These are phyloP conservation scores for Sciurus niger DNA, from an alignment of 2,113 vertebrate species.

Conservation along the genomic window DNA sequence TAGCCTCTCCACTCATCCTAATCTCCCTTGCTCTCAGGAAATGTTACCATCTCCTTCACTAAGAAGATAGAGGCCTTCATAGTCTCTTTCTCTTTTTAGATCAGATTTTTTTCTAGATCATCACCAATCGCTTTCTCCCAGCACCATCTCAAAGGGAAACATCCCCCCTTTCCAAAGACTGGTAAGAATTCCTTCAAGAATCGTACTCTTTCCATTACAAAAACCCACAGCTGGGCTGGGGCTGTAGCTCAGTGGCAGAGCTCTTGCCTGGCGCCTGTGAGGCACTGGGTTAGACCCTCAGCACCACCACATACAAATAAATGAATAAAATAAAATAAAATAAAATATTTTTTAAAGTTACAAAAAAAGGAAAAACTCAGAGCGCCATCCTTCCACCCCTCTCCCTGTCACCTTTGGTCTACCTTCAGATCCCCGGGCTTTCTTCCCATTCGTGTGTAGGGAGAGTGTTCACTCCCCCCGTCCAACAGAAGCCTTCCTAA, in stretches of 20 bases:
- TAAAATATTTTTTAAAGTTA: too few species aligned
- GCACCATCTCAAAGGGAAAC: neutral
- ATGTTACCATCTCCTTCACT: neutral
- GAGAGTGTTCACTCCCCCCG: neutral
- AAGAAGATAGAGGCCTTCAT: neutral
- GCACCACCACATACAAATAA: too few species aligned
- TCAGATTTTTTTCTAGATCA: conserved; percentile 52
- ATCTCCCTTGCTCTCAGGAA: conserved; percentile 5
- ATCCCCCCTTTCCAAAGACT: neutral
- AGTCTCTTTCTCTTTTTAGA: neutral
- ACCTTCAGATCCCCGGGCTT: neutral
- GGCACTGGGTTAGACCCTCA: too few species aligned
- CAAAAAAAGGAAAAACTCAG: too few species aligned
- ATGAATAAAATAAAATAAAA: too few species aligned
- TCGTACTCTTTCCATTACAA: neutral
- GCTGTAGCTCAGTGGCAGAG: too few species aligned
- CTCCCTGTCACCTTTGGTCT: neutral
- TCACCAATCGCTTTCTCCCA: conserved; percentile 41
- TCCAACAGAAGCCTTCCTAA: neutral
- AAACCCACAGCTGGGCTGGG: too few species aligned
- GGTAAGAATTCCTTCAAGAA: neutral
- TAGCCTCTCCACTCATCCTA: conserved; percentile 61
- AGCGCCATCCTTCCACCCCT: rapidly evolving
- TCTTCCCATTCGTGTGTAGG: neutral
- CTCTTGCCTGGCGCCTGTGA: too few species aligned